Conservation (phyloP, 1,140 invertebrate species). For the Hypothenemus hampei region DNA sequence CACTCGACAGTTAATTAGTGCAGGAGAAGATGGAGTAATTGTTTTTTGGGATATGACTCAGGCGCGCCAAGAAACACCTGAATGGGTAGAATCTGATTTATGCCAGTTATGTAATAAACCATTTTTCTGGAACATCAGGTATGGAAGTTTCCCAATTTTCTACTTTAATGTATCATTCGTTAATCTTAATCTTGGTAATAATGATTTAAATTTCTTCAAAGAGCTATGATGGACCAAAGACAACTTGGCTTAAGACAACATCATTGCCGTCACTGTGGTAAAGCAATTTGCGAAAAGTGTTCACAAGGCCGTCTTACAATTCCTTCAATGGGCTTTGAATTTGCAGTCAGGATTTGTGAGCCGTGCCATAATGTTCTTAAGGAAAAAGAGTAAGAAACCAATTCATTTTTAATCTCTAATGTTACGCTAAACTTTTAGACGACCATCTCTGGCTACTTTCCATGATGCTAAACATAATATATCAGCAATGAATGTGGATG, state of each 20-base stretch:
- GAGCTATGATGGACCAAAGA: constrained; percentile 96
- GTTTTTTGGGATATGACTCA: constrained; percentile 91
- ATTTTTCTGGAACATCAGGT: constrained; percentile 90
- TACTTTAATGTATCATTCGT: neutral
- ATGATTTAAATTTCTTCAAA: constrained; percentile 49
- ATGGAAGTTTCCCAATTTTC: neutral
- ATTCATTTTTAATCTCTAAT: no score
- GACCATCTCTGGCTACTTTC: constrained; percentile 86
- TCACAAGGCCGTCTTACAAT: constrained; percentile 82
- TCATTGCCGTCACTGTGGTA: constrained; percentile 86
- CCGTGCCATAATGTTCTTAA: constrained; percentile 79
- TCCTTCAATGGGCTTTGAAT: constrained; percentile 96
- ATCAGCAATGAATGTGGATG: constrained; percentile 83
- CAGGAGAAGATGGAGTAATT: constrained; percentile 87
- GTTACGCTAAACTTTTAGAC: constrained; percentile 54
- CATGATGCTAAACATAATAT: constrained; percentile 93
- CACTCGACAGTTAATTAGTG: constrained; percentile 83
- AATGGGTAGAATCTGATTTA: constrained; percentile 88
- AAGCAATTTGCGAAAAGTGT: constrained; percentile 89
- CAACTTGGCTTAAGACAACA: constrained; percentile 87
- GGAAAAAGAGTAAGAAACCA: constrained; percentile 82
- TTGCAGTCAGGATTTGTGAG: constrained; percentile 93
- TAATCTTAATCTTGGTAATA: neutral
- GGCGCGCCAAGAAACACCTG: constrained; percentile 84
- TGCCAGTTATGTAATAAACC: constrained; percentile 91